Base-by-base conservation (phyloP, 2,888 invertebrate genomes). In the Synanthedon tipuliformis region DNA sequence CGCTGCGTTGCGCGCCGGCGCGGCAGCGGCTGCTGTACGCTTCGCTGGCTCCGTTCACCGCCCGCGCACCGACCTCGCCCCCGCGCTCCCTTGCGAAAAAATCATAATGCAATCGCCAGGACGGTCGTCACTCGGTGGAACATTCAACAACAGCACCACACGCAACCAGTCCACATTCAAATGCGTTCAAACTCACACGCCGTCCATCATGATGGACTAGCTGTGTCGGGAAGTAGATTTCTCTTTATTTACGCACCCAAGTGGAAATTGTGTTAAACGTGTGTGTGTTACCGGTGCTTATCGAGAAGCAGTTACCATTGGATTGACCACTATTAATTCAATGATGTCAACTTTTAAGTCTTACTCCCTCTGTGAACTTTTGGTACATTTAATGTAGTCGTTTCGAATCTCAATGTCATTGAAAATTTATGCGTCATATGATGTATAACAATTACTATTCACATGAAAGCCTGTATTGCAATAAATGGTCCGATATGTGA, bases 101-200 rank as follows among this genome's bases (percentile, higher is more conserved):
- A 84, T 79, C 79, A 84, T 85, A 85, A 85, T 85, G 87, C 87
- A 86, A 86, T 83, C 81, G 84, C 78, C 84, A 78, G 85, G 84
- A 82, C 84, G 82, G 85, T 68, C 78, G 82, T 81, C 74, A 45
- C 45, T 45, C 45, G 45, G 85, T 85, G 83, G 85, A 83, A 84
- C 85, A 84, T 78, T 78, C 73, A 71, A 70, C 78, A 72, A 78
- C 76, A 71, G 34, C 71, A 71, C 75, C 78, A 75, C 84, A 85
- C 84, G 81, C 78, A 78, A 82, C 71, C 84, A 87, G 87, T 87
- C 75, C 78, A 79, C 81, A 83, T 78, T 86, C 78, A 84, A 84
- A 79, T 86, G 82, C 81, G 85, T 80, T 74, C 77, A 75, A 82
- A 83, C 84, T 81, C 81, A 85, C 86, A 86, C 87, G 86, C 85